phyloP scores from a whole-genome alignment of 1,140 invertebrate species.

The Cherax destructor region DNA sequence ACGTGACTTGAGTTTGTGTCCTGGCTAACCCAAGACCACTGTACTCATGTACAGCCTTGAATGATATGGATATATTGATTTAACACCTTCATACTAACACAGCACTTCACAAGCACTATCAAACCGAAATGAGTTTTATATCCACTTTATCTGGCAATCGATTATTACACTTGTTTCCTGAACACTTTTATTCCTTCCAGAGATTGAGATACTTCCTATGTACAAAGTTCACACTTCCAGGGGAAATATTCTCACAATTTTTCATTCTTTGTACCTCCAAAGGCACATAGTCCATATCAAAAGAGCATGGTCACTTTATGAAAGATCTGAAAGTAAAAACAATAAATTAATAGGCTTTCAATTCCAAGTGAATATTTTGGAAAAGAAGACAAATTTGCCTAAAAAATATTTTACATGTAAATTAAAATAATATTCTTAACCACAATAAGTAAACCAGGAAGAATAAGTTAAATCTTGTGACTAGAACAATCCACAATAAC shows the following conservation, averaged over 20 bases:
- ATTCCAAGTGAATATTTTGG: neutral
- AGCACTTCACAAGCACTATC: slow-evolving; percentile 46
- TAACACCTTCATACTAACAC: slow-evolving; percentile 41
- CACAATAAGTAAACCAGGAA: too few relatives aligned
- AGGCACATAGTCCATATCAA: slow-evolving; percentile 66
- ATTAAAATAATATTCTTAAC: too few relatives aligned
- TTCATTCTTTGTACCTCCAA: slow-evolving; percentile 62
- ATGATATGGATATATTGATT: slow-evolving; percentile 60
- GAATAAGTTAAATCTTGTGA: too few relatives aligned
- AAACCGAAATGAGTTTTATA: slow-evolving; percentile 44
- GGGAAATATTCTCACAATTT: slow-evolving; percentile 37
- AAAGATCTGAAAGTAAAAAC: slow-evolving; percentile 55
- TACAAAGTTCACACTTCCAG: slow-evolving; percentile 56
- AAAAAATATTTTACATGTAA: too few relatives aligned
- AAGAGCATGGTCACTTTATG: slow-evolving; percentile 39
- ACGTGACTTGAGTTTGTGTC: slow-evolving; percentile 39
- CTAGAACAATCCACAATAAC: too few relatives aligned
- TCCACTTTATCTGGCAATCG: slow-evolving; percentile 59
- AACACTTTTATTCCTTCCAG: slow-evolving; percentile 31
- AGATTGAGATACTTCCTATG: slow-evolving; percentile 40
- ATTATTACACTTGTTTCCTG: slow-evolving; percentile 41
- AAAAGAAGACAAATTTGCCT: neutral
- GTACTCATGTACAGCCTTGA: slow-evolving; percentile 44
- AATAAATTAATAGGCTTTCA: neutral
- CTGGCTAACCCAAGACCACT: slow-evolving; percentile 42